Base-by-base conservation (phyloP, 1,140 invertebrate species). In the Drosophila pseudoananassae region DNA sequence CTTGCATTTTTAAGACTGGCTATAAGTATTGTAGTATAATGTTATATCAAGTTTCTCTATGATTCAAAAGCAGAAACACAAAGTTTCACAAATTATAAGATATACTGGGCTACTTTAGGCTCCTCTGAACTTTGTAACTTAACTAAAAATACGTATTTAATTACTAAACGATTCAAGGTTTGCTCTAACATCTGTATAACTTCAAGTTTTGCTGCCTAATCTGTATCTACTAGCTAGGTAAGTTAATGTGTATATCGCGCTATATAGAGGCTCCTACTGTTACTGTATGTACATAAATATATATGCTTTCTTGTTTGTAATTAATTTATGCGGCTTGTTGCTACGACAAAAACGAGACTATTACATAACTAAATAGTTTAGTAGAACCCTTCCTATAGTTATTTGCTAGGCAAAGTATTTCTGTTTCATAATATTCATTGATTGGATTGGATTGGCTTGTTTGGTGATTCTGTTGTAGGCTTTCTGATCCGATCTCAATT, bases 1-100 rank as follows among this genome's bases (percentile, higher is more conserved):
- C 78, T 72, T 84, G 71, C 49, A 45, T 56, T 76, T 72, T 75
- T 64, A 74, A 78, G 74, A 61, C 69, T 78, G 70, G 59, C 65
- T 81, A 40, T 73, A 52, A 47, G 36, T 71, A 54, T 75, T 69
- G 29, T 45, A 60, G 43, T 52, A n/a, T 50, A 57, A 49, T 25
- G n/a, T 25, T 25, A 25, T 59, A 38, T n/a, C n/a, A n/a, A n/a
- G 14, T 57, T 40, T 40, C 58, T 54, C 60, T 60, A 58, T 63
- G 54, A 52, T 72, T 68, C 51, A 59, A 56, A 56, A 38, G n/a
- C 27, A 61, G 27, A 56, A 76, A 63, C 50, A 69, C 65, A 36
- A 36, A 36, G 46, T 54, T 57, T 51, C 23, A 47, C 31, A 73
- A 56, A 76, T 46, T 36, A 36, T 36, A 36, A 36, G 4, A 17